A percentile compares a stretch with the other conserved stretches of the same genome.
Conservation (phyloP, 1,140 invertebrate species). For the Patella vulgata region DNA sequence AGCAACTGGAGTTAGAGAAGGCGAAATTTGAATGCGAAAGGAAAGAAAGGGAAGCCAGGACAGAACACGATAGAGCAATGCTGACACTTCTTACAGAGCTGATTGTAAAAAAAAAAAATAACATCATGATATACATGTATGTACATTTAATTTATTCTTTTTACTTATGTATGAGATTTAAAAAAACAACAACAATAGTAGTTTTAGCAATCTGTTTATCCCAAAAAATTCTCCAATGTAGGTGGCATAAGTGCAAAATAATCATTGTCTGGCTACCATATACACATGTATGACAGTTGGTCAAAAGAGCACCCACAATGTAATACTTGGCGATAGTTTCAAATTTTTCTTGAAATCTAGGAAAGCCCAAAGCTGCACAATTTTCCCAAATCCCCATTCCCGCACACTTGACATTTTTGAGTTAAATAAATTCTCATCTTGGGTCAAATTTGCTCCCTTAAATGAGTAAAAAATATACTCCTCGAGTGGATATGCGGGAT, state of each 20-base stretch:
- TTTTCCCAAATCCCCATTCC: constrained; percentile 4
- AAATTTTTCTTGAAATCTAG: constrained; percentile 10
- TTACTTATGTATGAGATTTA: too few species aligned
- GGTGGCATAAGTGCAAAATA: not conserved
- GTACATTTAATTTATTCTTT: too few species aligned
- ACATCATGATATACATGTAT: too few species aligned
- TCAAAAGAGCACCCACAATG: constrained; percentile 2
- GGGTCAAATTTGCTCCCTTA: constrained; percentile 2
- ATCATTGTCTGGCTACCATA: constrained; percentile 3
- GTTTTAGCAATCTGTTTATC: too few species aligned
- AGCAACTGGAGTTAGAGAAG: too few species aligned
- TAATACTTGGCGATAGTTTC: constrained; percentile 12
- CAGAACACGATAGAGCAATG: too few species aligned
- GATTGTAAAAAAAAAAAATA: too few species aligned
- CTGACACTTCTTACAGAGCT: too few species aligned
- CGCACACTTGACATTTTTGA: not conserved
- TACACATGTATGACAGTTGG: constrained; percentile 14
- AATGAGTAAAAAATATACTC: constrained; percentile 9
- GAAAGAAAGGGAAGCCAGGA: too few species aligned
- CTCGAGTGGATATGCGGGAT: constrained; percentile 19
- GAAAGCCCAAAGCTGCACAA: constrained; percentile 1
- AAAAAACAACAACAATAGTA: too few species aligned
- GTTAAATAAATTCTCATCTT: constrained; percentile 15
- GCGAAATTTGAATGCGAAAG: too few species aligned
- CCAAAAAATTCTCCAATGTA: not conserved